Evolutionary conservation across 2,113 vertebrate genomes (phyloP), one percentile per base, ranked within the genome.

Genomic region (Martes martes): DNA sequence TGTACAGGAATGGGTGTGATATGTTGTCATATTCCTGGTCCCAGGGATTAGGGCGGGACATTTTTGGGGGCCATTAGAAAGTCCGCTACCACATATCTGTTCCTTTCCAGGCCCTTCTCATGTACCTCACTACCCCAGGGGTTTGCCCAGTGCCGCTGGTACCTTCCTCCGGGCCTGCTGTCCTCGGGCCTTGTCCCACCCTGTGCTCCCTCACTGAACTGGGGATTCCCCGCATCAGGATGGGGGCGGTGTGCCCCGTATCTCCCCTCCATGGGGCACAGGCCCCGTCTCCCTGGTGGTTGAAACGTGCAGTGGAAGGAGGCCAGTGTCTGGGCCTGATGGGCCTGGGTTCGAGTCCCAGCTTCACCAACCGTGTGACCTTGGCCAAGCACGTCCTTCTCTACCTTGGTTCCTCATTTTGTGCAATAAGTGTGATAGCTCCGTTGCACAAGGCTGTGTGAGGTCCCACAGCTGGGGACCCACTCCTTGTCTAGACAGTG

Each of bases 1-100:
- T 1, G 0, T 23, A 24, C 36, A 0, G 3, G 1, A 26, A 4
- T 1, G 24, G 73, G 50, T 59, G 76, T 18, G 15, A 4, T 21
- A 7, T 3, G 67, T 28, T 42, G 4, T 31, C 81, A 10, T 5
- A 39, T 2, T 13, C 52, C 6, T 31, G 14, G 69, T 4, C 73
- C 19, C 26, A 6, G 88, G 52, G 6, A n/a, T 50, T 1, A 63
- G 28, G 57, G 24, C 16, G 23, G 42, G 88, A n/a, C 52, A 14
- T 13, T 61, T n/a, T 23, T 19, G n/a, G 78, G 50, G 78, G 21
- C 2, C 31, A 4, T 69, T 26, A 18, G 9, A 23, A 9, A n/a
- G 19, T 52, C 76, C 23, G 11, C 11, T 39, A 10, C 31, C 19
- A 11, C 19, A 15, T 21, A 3, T 2, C 18, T 4, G 15, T 39